These are phyloP conservation scores for Apostichopus parvimensis DNA, from an alignment of 35 echinoderm and acorn worm species.

Conservation along the genomic window DNA sequence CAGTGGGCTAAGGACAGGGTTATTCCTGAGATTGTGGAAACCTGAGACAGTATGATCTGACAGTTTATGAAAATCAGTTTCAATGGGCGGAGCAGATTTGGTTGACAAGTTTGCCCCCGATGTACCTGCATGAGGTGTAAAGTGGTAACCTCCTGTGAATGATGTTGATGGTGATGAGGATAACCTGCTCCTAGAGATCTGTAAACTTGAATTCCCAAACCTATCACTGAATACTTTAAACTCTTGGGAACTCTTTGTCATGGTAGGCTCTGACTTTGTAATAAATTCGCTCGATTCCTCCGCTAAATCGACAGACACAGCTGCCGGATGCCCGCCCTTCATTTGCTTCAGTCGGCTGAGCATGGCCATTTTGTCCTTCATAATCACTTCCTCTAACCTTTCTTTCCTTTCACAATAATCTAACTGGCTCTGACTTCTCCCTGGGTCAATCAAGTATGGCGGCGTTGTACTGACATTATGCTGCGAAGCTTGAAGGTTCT, in stretches of 20 bases:
- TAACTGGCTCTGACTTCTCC: not conserved
- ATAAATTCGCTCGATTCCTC: not conserved
- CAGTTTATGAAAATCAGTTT: not conserved
- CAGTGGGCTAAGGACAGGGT: not conserved
- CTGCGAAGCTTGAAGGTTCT: not conserved
- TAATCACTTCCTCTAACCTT: conserved; percentile 26
- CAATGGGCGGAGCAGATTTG: not conserved
- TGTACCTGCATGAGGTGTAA: not conserved
- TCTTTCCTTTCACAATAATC: not conserved
- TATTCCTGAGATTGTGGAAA: not conserved
- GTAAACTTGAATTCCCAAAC: not conserved
- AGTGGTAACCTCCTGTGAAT: not conserved
- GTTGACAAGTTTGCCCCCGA: not conserved
- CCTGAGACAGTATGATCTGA: not conserved
- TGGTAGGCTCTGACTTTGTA: not conserved
- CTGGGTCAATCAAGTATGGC: not conserved
- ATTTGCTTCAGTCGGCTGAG: conserved; percentile 6
- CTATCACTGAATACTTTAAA: not conserved
- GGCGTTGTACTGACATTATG: not conserved
- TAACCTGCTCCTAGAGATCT: not conserved
- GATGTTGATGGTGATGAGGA: not conserved
- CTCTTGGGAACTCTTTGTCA: not conserved
- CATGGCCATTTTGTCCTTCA: conserved; percentile 24
- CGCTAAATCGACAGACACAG: not conserved
- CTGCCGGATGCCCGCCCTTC: not conserved